Base-by-base conservation (phyloP, 2,113 vertebrate genomes). In the Neodontobutis hainanensis region DNA sequence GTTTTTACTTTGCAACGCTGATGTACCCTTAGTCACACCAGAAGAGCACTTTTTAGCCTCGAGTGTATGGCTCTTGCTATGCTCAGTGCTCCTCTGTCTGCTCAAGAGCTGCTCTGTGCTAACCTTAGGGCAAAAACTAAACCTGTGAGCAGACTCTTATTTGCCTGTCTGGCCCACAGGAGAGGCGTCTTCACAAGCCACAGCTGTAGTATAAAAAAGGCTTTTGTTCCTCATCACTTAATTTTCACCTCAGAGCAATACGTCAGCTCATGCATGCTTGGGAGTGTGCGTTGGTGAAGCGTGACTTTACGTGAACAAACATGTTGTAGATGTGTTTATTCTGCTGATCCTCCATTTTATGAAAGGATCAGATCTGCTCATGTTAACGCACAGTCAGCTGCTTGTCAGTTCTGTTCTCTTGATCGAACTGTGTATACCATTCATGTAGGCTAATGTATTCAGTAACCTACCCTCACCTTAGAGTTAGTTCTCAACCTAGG, bases 291-390 rank as follows among this genome's bases (percentile, higher is more conserved):
- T 12, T 7, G 6, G 15, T 42, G 3, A 19, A n/a, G 49, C 65
- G 62, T 35, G 66, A 40, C 8, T 64, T 14, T 60, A 36, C 72
- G 62, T 74, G 56, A 70, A 55, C 8, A 0, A 55, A 81, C 36
- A n/a, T 55, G 73, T 53, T 51, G 59, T 40, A 19, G 43, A 50
- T 65, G 64, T 46, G n/a, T 63, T 32, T 8, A 11, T 2, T 66
- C 34, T 12, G 42, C 68, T 73, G 58, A 81, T 66, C 78, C 50
- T 16, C 15, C 53, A 60, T 73, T 51, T 65, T 76, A 65, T 4
- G 38, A 40, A 6, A 36, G 50, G 45, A 68, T 71, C 68, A 38
- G 36, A 76, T 42, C 19, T 42, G 19, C n/a, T 65, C 73, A 80
- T 11, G 6, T 80, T 64, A 61, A 70, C 73, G 81, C 51, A 61